phyloP scores from a whole-genome alignment of 2,113 vertebrate genomes.

The Tragelaphus scriptus region DNA sequence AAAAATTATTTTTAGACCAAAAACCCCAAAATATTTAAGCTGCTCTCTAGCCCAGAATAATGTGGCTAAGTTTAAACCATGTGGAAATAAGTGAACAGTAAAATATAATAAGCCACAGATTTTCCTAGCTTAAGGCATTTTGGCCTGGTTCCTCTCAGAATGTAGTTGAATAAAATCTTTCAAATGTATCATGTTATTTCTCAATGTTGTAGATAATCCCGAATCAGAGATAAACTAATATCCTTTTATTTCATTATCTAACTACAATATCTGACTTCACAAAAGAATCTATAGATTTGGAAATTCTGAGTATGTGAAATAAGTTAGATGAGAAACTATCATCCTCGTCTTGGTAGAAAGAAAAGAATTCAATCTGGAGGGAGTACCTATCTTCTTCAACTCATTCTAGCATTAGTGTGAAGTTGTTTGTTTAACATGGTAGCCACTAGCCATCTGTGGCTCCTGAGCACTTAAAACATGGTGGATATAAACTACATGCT shows the following conservation, averaged over 20 bases:
- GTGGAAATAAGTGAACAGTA: neutral
- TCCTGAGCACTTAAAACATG: neutral
- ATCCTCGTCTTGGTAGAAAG: neutral
- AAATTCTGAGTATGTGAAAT: neutral
- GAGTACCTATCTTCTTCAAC: neutral
- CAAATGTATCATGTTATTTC: neutral
- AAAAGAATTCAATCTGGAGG: neutral
- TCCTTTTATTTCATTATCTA: neutral
- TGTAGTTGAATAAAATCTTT: neutral
- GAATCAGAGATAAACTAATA: neutral
- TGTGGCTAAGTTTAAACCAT: neutral
- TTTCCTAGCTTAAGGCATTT: neutral
- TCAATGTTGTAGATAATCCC: neutral
- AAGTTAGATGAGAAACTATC: neutral
- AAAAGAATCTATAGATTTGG: neutral
- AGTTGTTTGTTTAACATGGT: neutral
- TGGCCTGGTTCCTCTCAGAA: neutral
- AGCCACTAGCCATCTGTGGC: neutral
- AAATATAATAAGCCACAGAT: neutral
- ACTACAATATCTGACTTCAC: neutral
- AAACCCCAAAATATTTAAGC: neutral
- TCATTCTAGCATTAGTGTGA: neutral
- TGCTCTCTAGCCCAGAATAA: neutral
- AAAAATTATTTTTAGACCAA: neutral
- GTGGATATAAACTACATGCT: neutral